Conservation (phyloP, 1,140 invertebrate species). For the Dendrolimus kikuchii region DNA sequence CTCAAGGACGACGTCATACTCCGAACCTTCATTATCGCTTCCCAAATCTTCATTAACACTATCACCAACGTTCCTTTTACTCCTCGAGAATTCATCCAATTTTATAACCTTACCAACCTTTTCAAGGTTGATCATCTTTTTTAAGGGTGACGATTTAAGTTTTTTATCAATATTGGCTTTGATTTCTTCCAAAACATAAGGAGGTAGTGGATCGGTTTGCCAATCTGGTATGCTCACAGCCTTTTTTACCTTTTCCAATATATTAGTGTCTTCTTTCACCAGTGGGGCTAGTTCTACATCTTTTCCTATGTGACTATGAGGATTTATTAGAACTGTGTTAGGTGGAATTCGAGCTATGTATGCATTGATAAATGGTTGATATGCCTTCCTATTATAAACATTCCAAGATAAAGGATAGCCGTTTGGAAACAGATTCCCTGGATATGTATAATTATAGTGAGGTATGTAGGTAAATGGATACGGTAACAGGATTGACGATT, state of each 20-base stretch:
- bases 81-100: constrained; percentile 35
- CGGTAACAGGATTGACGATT: constrained; percentile 24
- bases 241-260: constrained; percentile 10
- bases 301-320: background rate
- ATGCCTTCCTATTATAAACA: constrained; percentile 1
- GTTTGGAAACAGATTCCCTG: background rate
- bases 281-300: constrained; percentile 6
- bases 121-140: constrained; percentile 48
- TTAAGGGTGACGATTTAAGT: constrained; percentile 28
- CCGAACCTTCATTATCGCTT: too few species aligned
- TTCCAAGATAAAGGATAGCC: background rate
- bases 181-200: constrained; percentile 41
- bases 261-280: constrained; percentile 2
- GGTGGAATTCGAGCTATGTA: constrained; percentile 3
- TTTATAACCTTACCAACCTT: constrained; percentile 45
- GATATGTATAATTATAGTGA: constrained; percentile 17
- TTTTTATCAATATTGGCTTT: constrained; percentile 43
- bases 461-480: constrained; percentile 42
- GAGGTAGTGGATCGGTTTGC: constrained; percentile 38
- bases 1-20: too few species aligned
- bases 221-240: constrained; percentile 28
- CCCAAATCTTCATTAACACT: constrained; percentile 2
- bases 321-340: constrained; percentile 9
- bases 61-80: constrained; percentile 19
- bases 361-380: background rate